Base-by-base conservation (phyloP, 2,797 vertebrate species). In the Aeoliscus strigatus region DNA sequence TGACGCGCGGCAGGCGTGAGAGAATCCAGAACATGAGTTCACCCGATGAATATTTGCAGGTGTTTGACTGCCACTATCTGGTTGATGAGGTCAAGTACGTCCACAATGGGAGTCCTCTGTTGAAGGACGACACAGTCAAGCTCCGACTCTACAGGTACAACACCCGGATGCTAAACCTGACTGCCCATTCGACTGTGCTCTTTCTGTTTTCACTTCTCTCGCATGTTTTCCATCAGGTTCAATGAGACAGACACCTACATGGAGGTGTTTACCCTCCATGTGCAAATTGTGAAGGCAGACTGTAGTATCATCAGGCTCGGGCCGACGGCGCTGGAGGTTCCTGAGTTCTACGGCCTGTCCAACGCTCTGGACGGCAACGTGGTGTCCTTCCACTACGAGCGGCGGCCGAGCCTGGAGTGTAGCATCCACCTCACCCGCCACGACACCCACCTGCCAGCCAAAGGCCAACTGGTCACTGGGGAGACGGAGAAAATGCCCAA, bases 21-120 rank as follows among this genome's bases (percentile, higher is more conserved):
- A n/a, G n/a, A n/a, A n/a, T n/a, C n/a, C n/a, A n/a, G n/a, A n/a
- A n/a, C n/a, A n/a, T n/a, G n/a, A n/a, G n/a, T n/a, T n/a, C n/a
- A n/a, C n/a, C n/a, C n/a, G n/a, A n/a, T n/a, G n/a, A n/a, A n/a
- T n/a, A n/a, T n/a, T 40, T 64, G 37, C 54, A 90, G 84, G 84
- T 88, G 35, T 87, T 91, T 62, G 84, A 90, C 71, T 91, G 86
- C 51, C 57, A 57, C 38, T 88, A 90, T 51, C 70, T 85, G 9
- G 53, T 82, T 2, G 58, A 81, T 4, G 84, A 90, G 47, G 78
- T 90, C 17, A 73, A 68, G 10, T 86, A 81, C 9, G 35, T 64
- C 59, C 84, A 85, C 40, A 84, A 82, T 7, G 87, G 85, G 6
- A 86, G 68, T 48, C 78, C 79, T 1, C 56, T 89, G 39, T 64